phyloP scores from a whole-genome alignment of 2,888 invertebrate genomes.

The Melieria picta region DNA sequence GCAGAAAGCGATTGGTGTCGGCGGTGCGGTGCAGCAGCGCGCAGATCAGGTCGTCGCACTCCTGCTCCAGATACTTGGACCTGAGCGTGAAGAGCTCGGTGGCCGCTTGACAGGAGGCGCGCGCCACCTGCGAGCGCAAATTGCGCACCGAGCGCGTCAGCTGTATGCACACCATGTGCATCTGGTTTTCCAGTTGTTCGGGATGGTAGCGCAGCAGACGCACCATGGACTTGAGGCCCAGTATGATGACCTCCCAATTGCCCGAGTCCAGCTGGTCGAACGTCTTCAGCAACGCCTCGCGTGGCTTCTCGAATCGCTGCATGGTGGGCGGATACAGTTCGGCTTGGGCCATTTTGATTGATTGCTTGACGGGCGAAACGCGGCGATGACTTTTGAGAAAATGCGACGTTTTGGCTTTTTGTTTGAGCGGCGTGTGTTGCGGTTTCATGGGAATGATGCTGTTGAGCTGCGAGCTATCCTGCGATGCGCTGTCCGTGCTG shows the following conservation, averaged over 20 bases:
- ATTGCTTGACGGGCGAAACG: conserved; percentile 61
- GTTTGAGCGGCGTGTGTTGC: conserved; percentile 55
- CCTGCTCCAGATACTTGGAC: conserved; percentile 72
- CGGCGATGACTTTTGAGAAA: conserved; percentile 58
- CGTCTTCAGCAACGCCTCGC: conserved; percentile 73
- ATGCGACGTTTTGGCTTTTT: conserved; percentile 62
- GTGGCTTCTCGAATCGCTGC: conserved; percentile 72
- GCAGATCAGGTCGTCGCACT: conserved; percentile 85
- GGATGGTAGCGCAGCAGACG: conserved; percentile 75
- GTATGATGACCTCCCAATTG: conserved; percentile 84
- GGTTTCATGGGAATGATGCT: conserved; percentile 41
- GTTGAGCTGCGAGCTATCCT: conserved; percentile 49
- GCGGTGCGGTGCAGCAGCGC: conserved; percentile 88
- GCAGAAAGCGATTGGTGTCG: conserved; percentile 92
- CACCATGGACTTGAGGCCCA: conserved; percentile 76
- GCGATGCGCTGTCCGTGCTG: conserved; percentile 56
- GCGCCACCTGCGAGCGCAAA: conserved; percentile 90
- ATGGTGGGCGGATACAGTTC: conserved; percentile 59
- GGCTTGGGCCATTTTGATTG: conserved; percentile 51
- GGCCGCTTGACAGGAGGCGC: conserved; percentile 85
- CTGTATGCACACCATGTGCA: conserved; percentile 77
- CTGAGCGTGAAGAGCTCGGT: conserved; percentile 80
- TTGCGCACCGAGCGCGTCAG: conserved; percentile 85
- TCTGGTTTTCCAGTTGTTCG: conserved; percentile 72
- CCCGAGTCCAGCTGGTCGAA: conserved; percentile 75